Conservation (phyloP, 2,797 vertebrate species). For the Hephaestus fuliginosus region DNA sequence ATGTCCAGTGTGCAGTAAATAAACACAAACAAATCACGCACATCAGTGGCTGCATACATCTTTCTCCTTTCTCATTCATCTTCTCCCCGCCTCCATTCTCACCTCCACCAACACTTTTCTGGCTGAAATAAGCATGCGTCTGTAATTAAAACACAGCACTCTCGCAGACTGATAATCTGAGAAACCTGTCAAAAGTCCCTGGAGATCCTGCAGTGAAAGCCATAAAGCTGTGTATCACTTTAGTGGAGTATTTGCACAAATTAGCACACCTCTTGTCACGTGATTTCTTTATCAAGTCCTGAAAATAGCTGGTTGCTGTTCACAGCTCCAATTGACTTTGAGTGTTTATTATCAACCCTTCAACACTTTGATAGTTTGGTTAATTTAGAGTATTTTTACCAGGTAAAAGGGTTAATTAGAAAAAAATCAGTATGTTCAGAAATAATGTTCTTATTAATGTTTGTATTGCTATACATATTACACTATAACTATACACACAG, state of each 20-base stretch:
- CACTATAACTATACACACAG: neutral
- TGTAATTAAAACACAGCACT: conserved; percentile 41
- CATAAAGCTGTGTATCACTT: conserved; percentile 37
- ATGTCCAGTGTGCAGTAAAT: neutral
- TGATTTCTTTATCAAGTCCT: conserved; percentile 22
- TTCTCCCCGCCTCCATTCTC: conserved; percentile 19
- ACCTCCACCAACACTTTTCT: conserved; percentile 45
- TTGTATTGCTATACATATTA: neutral
- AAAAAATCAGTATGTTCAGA: neutral
- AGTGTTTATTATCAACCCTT: conserved; percentile 1
- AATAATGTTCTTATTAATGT: neutral
- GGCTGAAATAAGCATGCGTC: conserved; percentile 26
- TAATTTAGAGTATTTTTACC: neutral
- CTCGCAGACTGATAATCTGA: conserved; percentile 43
- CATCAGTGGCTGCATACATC: neutral
- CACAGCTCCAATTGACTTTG: neutral
- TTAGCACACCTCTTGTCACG: conserved; percentile 27
- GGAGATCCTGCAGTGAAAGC: conserved; percentile 17
- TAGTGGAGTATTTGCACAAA: conserved; percentile 47
- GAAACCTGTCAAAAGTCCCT: conserved; percentile 51
- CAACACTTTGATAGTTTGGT: conserved; percentile 7
- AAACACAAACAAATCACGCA: neutral
- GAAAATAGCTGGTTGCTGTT: conserved; percentile 24
- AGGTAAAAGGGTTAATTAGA: neutral
- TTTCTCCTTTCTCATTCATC: conserved; percentile 4